phyloP scores from a whole-genome alignment of 2,888 invertebrate genomes.

The Drosophila mayaguana region DNA sequence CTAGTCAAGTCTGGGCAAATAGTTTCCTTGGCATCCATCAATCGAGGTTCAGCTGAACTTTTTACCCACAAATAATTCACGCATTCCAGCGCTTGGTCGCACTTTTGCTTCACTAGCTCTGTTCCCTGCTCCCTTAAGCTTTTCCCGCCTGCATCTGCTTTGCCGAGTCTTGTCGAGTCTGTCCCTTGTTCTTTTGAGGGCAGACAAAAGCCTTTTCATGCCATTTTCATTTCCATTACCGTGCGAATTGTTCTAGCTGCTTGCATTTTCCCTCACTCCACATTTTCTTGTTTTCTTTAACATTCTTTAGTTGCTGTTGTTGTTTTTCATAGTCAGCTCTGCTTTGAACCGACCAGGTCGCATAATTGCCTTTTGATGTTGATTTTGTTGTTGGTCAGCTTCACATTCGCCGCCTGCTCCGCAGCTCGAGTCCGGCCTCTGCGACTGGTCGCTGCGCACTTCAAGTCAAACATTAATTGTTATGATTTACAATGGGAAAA shows the following conservation, averaged over 20 bases:
- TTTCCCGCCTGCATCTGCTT: conserved; percentile 13
- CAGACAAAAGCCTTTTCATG: conserved; percentile 68
- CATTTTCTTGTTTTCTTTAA: conserved; percentile 57
- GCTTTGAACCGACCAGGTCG: not conserved
- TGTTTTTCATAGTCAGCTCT: not conserved
- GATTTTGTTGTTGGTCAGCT: conserved; percentile 42
- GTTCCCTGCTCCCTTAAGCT: not conserved
- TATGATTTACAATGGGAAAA: conserved; percentile 81
- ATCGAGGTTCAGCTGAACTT: not conserved
- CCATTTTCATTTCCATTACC: conserved; percentile 73
- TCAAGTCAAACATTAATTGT: conserved; percentile 74
- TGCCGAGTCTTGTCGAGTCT: conserved; percentile 6
- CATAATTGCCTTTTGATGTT: conserved; percentile 74
- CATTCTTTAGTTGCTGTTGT: conserved; percentile 37
- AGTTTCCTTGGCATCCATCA: not conserved
- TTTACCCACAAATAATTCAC: conserved; percentile 7
- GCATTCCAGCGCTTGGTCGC: conserved; percentile 16
- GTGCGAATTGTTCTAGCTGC: conserved; percentile 62
- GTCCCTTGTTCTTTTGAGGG: conserved; percentile 15
- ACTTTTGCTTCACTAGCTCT: conserved; percentile 5
- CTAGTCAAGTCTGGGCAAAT: not conserved
- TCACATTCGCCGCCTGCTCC: conserved; percentile 27
- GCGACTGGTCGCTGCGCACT: conserved; percentile 34
- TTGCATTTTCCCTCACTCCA: conserved; percentile 3
- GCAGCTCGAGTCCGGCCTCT: not conserved